These are phyloP conservation scores for Scaptomyza pallida DNA, from an alignment of 1,140 invertebrate genomes.

Conservation along the genomic window DNA sequence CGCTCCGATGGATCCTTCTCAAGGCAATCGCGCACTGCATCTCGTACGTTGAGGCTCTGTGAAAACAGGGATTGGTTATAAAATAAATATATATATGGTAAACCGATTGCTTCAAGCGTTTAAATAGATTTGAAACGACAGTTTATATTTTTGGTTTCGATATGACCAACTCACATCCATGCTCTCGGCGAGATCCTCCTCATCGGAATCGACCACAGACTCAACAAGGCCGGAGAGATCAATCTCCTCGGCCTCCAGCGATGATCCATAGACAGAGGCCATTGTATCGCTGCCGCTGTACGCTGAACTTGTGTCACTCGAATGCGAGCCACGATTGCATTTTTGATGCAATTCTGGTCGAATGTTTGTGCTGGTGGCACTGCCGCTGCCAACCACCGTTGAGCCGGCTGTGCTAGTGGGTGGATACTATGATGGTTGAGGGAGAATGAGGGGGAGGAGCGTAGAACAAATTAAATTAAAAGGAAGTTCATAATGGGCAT, in stretches of 20 bases:
- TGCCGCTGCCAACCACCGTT: constrained; percentile 43
- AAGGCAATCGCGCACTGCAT: constrained; percentile 97
- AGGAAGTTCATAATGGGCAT: constrained; percentile 35
- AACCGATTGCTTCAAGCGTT: too few relatives aligned
- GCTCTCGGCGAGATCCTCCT: constrained; percentile 96
- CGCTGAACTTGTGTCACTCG: constrained; percentile 96
- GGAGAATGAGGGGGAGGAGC: not conserved
- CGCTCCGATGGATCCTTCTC: constrained; percentile 98
- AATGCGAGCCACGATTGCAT: constrained; percentile 93
- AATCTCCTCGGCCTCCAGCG: constrained; percentile 94
- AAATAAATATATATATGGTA: not conserved
- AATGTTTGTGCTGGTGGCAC: constrained; percentile 53
- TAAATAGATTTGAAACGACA: too few relatives aligned
- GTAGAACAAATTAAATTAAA: not conserved
- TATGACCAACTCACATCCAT: constrained; percentile 89
- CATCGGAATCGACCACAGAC: constrained; percentile 97
- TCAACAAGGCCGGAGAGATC: constrained; percentile 96
- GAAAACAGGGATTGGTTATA: not conserved
- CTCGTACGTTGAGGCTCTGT: constrained; percentile 94
- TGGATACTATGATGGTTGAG: constrained; percentile 61
- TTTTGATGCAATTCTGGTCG: constrained; percentile 90
- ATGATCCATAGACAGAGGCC: constrained; percentile 94
- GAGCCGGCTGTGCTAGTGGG: constrained; percentile 60
- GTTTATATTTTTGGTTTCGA: constrained; percentile 4
- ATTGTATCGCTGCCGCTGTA: constrained; percentile 98